Base-by-base conservation (phyloP, 64 coral and sea anemone species). In the Porites lutea region DNA sequence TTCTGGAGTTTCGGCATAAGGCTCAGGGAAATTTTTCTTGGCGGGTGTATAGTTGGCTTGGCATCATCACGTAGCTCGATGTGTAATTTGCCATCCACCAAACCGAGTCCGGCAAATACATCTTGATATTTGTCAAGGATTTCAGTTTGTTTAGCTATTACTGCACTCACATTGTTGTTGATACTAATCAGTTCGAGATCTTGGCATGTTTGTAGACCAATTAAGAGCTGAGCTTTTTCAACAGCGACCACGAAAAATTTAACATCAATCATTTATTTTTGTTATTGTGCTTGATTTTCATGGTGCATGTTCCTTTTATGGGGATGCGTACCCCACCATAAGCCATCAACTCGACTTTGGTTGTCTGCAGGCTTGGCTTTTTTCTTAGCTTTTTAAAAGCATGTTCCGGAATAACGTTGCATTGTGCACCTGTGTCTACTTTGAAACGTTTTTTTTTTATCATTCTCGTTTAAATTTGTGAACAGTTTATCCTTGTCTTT, bases 381-480 rank as follows among this genome's bases (percentile, higher is more conserved):
- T 6, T 53, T 68, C 62, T 67, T 37, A 92, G 51, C 18, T 63
- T 78, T 44, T 86, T n/a, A 72, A 79, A 74, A 49, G 74, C 58
- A 55, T 86, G 51, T 74, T 92, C 73, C n/a, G 84, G 85, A 55
- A 93, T 88, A 16, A 93, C 77, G 68, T 88, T 88, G 66, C 86
- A 94, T 66, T 94, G 92, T 50, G 92, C 92, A 57, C 86, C 92
- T 21, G 92, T 94, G n/a, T 94, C 92, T 27, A 94, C 66, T 70
- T 94, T 94, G 86, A 94, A 94, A 44, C 52, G 57, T 55, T 68
- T 46, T 82, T 64, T 79, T 72, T 37, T 60, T 37, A 37, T 87
- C 60, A 85, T 88, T 68, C 76, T 80, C 59, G 57, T 79, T 48
- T 13, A 92, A 52, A 15, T 67, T 88, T 5, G 55, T 71, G 23